A percentile compares a stretch with the other conserved stretches of the same genome.
These are phyloP conservation scores for Polyodon spathula DNA, from an alignment of 2,113 vertebrate genomes.

Conservation along the genomic window DNA sequence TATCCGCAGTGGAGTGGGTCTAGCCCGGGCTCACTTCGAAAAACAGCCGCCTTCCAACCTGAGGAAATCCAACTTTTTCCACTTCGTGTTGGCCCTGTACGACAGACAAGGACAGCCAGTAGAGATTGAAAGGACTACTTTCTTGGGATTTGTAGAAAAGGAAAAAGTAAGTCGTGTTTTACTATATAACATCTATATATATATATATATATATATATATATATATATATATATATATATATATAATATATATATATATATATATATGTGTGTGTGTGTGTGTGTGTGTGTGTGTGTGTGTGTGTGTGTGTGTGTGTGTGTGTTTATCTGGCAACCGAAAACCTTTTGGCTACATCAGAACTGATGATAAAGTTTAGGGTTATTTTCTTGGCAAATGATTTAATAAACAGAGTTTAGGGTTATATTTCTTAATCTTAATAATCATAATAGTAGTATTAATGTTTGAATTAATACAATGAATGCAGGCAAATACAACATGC, in stretches of 20 bases:
- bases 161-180: conserved; percentile 90
- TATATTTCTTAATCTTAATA: too few species aligned
- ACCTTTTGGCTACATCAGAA: too few species aligned
- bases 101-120: conserved; percentile 96
- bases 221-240: too few species aligned
- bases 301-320: conserved; percentile 16
- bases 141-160: conserved; percentile 94
- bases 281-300: conserved; percentile 1
- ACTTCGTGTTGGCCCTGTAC: conserved; percentile 95
- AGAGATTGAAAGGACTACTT: conserved; percentile 94
- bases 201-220: too few species aligned
- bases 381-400: too few species aligned
- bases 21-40: conserved; percentile 97
- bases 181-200: too few species aligned
- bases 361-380: too few species aligned
- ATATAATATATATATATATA: too few species aligned
- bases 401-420: too few species aligned
- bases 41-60: conserved; percentile 97
- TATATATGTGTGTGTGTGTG: neutral
- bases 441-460: too few species aligned
- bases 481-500: too few species aligned
- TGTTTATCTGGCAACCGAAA: neutral
- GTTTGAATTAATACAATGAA: too few species aligned
- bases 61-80: conserved; percentile 98
- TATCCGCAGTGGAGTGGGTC: conserved; percentile 88